Evolutionary conservation across 2,113 vertebrate species (phyloP).

Genomic region (Tricholaema leucomelas): DNA sequence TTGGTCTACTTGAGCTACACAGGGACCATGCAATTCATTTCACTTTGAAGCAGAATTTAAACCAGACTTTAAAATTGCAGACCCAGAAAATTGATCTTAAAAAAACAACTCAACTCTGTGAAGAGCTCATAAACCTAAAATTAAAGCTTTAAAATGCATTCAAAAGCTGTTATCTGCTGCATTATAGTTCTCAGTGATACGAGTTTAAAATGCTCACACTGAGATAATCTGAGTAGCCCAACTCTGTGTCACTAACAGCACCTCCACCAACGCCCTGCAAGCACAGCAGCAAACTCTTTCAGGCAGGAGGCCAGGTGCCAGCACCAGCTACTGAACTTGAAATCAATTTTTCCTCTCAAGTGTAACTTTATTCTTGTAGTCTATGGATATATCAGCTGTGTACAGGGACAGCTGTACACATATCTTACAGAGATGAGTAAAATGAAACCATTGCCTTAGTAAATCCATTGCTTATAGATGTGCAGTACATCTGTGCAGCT

Average conservation of each 20-base stretch:
- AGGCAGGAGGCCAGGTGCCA: constrained; percentile 23
- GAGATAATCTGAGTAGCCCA: neutral
- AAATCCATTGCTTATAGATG: neutral
- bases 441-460: constrained; percentile 36
- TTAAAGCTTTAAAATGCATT: constrained; percentile 57
- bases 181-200: constrained; percentile 18
- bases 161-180: constrained; percentile 23
- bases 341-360: constrained; percentile 52
- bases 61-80: constrained; percentile 31
- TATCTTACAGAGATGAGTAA: constrained; percentile 18
- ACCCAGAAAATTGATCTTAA: constrained; percentile 54
- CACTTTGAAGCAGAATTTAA: neutral
- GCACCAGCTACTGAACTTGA: constrained; percentile 4
- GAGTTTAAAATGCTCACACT: constrained; percentile 43
- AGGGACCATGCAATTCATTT: neutral
- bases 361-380: constrained; percentile 17
- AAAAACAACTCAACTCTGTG: neutral
- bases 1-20: neutral
- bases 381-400: neutral
- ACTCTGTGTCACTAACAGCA: neutral
- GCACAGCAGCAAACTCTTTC: neutral
- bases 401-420: neutral
- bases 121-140: constrained; percentile 49
- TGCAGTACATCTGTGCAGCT: neutral
- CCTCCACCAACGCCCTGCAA: neutral